Evolutionary conservation across 2,888 invertebrate genomes (phyloP), one percentile per base, ranked within the genome.

Genomic region (Callosobruchus maculatus): DNA sequence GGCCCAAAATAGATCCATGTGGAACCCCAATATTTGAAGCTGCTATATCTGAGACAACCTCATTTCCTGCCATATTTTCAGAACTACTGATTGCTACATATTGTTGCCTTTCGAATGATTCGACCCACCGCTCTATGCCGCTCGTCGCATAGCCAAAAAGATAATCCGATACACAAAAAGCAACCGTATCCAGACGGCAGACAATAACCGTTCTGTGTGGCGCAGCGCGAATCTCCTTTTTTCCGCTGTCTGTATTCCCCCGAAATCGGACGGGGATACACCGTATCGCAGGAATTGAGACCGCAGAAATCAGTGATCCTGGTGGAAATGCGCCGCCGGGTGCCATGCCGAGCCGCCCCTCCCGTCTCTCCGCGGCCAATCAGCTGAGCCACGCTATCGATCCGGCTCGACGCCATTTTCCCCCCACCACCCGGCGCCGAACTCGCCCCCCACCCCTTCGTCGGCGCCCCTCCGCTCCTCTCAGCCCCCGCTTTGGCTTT

Each of bases 361-460:
- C 80, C 80, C 80, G 80, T 18, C 9, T 79, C 80, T 80, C 81
- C 81, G 77, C 81, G 82, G 82, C 79, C 87, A 87, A 87, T 87
- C 85, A 83, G 81, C 82, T 82, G 78, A 81, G 81, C 82, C 79
- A 84, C 83, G 82, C 81, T 87, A 87, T 87, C 87, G 87, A 87
- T 87, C 87, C 84, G 82, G 77, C 78, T 79, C 80, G 85, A 82
- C 85, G 86, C 86, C 86, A 86, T 86, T 85, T 85, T 86, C 84
- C 83, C 83, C 84, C 84, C 83, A 80, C 85, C 81, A 49, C 49
- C 49, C 13, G 7, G 49, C 21, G 70, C 68, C 75, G 72, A 68
- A 70, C 74, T 75, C 75, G 74, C 79, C 76, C 76, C 49, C 49
- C 49, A 49, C 49, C 49, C 7, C 13, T 49, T 49, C 18, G 7